These are phyloP conservation scores for Cygnus buccinator DNA, from an alignment of 2,113 vertebrate genomes.

Conservation along the genomic window DNA sequence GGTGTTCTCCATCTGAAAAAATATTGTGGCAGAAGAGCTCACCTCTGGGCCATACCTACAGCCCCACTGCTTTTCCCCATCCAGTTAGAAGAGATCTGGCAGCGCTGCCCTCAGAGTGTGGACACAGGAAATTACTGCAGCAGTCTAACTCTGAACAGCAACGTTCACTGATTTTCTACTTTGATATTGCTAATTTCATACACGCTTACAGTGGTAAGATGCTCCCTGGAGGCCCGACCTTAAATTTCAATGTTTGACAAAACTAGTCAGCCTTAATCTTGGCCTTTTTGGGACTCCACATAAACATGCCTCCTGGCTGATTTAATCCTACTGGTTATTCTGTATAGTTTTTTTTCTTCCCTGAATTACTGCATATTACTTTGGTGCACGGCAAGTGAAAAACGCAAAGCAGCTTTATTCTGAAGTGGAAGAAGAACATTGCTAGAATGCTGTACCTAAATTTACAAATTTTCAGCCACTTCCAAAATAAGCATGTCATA, in stretches of 20 bases:
- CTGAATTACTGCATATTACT: neutral
- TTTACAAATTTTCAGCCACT: neutral
- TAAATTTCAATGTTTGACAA: neutral
- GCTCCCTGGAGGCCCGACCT: neutral
- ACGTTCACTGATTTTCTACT: neutral
- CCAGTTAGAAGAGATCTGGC: neutral
- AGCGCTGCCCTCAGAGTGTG: neutral
- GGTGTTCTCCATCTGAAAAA: neutral
- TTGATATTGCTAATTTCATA: neutral
- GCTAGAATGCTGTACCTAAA: neutral
- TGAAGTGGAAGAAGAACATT: neutral
- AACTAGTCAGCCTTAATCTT: neutral
- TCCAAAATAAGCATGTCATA: conserved; percentile 12
- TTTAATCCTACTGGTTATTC: neutral
- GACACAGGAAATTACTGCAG: neutral
- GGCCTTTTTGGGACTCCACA: neutral
- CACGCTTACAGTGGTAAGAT: neutral
- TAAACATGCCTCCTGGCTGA: neutral
- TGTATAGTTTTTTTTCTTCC: neutral
- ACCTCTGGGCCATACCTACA: neutral
- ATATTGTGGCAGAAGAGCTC: neutral
- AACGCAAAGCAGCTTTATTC: neutral
- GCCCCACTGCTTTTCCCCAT: neutral
- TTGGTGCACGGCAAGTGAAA: neutral
- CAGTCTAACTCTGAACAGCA: neutral